Percentiles rank a stretch among this genome's conserved stretches.
Evolutionary conservation across 2,113 vertebrate genomes (phyloP).

Genomic region (Malurus elegans): DNA sequence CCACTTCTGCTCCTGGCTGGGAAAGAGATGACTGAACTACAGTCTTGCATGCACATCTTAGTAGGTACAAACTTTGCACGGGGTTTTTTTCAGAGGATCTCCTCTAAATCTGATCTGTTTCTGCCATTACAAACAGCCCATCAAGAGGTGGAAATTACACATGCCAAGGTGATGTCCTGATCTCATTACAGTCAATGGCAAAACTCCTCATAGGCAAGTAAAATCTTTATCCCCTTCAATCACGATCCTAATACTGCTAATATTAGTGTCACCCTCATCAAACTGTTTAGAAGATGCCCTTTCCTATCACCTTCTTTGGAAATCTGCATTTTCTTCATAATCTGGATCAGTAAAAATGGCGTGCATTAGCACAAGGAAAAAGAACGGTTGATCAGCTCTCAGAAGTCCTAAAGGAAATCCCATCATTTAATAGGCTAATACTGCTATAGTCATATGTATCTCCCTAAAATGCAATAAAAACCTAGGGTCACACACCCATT

Average conservation of each 20-base stretch:
- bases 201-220: not conserved
- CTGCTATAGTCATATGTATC: not conserved
- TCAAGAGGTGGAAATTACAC: not conserved
- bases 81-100: not conserved
- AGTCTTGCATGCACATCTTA: not conserved
- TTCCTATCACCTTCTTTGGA: not conserved
- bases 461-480: not conserved
- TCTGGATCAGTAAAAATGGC: not conserved
- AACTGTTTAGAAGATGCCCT: not conserved
- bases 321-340: not conserved
- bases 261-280: not conserved
- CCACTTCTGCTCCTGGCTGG: not conserved
- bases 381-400: not conserved
- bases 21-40: not conserved
- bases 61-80: not conserved
- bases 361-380: not conserved
- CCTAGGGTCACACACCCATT: not conserved
- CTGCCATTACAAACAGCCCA: not conserved
- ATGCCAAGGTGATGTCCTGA: not conserved
- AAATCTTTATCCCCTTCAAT: not conserved
- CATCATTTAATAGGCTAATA: not conserved
- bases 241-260: not conserved
- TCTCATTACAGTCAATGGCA: not conserved
- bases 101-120: not conserved
- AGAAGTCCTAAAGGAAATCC: not conserved